These are phyloP conservation scores for Tetragonula clypearis DNA, from an alignment of 1,140 invertebrate genomes.

Conservation along the genomic window DNA sequence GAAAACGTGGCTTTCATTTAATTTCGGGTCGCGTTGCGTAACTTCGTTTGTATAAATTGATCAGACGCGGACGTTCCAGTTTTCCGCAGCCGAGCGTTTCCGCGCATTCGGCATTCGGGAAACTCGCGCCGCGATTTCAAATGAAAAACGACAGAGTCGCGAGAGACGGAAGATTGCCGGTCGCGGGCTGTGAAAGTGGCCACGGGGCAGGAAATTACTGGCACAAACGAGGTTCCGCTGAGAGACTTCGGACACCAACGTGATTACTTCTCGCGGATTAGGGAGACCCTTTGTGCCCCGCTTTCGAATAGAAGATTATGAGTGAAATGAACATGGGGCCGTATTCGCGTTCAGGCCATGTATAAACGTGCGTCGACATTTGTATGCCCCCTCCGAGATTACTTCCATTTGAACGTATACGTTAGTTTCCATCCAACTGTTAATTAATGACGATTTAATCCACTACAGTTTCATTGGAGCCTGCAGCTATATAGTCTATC, in stretches of 20 bases:
- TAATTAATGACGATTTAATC: too few relatives aligned
- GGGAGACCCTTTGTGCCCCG: constrained; percentile 8
- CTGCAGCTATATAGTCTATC: too few relatives aligned
- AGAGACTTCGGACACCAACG: constrained; percentile 6
- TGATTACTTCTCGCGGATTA: constrained; percentile 40
- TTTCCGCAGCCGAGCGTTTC: background rate
- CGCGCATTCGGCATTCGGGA: background rate
- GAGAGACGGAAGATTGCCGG: background rate
- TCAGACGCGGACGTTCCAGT: background rate
- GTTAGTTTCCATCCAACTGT: too few relatives aligned
- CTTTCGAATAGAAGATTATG: background rate
- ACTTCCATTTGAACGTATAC: background rate
- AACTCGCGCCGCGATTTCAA: background rate
- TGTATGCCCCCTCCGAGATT: background rate
- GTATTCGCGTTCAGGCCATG: background rate
- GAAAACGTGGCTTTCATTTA: constrained; percentile 6
- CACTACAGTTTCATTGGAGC: background rate
- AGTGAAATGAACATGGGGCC: constrained; percentile 18
- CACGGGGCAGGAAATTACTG: constrained; percentile 18
- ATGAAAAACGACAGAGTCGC: background rate
- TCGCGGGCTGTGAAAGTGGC: background rate
- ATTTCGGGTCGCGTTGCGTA: background rate
- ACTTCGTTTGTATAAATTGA: constrained; percentile 29
- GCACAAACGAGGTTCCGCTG: background rate
- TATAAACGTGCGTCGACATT: background rate